Percentiles rank a stretch among this genome's conserved stretches.
Conservation (phyloP, 2,113 vertebrate genomes). For the Rattus rattus region DNA sequence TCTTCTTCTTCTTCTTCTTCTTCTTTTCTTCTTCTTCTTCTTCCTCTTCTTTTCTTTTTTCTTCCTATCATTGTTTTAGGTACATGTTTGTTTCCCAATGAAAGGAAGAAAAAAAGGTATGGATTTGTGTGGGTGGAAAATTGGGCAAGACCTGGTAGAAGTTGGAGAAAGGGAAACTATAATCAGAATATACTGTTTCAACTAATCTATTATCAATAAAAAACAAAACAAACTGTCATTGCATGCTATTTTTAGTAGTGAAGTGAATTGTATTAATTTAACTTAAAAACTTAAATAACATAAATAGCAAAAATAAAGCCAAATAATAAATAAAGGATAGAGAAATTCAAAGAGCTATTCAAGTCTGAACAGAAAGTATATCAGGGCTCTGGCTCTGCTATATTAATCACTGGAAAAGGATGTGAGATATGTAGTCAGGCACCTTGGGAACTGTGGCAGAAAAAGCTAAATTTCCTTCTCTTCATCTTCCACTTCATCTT, state of each 20-base stretch:
- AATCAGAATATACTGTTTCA: neutral
- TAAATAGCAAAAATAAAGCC: neutral
- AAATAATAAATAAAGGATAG: slow-evolving; percentile 20
- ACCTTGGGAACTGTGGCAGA: slow-evolving; percentile 30
- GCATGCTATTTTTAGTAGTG: neutral
- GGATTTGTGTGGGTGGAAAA: neutral
- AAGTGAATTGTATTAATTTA: neutral
- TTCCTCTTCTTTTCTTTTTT: neutral
- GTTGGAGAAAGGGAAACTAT: neutral
- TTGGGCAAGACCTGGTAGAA: neutral
- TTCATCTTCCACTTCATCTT: neutral
- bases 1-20: too few species aligned
- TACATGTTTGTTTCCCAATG: neutral
- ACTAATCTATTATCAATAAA: neutral
- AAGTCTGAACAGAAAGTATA: neutral
- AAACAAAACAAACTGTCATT: neutral
- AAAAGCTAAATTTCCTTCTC: neutral
- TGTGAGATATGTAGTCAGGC: neutral
- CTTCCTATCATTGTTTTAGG: neutral
- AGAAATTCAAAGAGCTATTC: neutral
- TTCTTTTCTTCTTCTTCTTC: accelerated
- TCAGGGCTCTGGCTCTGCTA: neutral
- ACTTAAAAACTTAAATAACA: neutral
- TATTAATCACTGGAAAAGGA: neutral
- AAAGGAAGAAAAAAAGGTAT: neutral